Conservation (phyloP, 1,140 invertebrate genomes). For the Mya arenaria region DNA sequence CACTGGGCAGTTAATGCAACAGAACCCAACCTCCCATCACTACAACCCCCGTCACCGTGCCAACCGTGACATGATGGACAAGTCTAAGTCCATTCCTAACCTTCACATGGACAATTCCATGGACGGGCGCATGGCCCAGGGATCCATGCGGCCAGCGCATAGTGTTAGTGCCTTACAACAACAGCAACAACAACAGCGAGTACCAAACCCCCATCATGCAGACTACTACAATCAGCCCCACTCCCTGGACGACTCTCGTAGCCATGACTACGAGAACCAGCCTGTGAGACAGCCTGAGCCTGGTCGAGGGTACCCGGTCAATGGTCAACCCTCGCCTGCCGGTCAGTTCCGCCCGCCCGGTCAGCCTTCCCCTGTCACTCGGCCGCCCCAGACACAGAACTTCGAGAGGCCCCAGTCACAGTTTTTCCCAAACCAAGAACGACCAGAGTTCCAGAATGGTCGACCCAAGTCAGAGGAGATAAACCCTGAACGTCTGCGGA, state of each 20-base stretch:
- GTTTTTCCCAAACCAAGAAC: slow-evolving; percentile 65
- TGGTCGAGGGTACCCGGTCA: slow-evolving; percentile 30
- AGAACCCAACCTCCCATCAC: slow-evolving; percentile 19
- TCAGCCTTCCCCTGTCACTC: slow-evolving; percentile 2
- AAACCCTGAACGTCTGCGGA: slow-evolving; percentile 64
- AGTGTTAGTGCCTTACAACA: slow-evolving; percentile 71
- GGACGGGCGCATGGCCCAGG: slow-evolving; percentile 49
- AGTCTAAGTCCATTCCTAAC: slow-evolving; percentile 76
- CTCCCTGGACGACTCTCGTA: slow-evolving; percentile 56
- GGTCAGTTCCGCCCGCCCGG: slow-evolving; percentile 33
- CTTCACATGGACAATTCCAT: slow-evolving; percentile 72
- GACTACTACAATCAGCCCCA: slow-evolving; percentile 65
- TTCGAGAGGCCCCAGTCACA: slow-evolving; percentile 74
- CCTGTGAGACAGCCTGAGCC: slow-evolving; percentile 56
- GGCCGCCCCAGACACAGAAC: slow-evolving; percentile 55
- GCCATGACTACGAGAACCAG: slow-evolving; percentile 75
- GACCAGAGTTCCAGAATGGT: slow-evolving; percentile 54
- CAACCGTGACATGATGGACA: slow-evolving; percentile 65
- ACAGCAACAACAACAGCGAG: slow-evolving; percentile 43
- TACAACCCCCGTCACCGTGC: slow-evolving; percentile 29
- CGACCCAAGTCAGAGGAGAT: slow-evolving; percentile 76
- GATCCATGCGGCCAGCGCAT: slow-evolving; percentile 68
- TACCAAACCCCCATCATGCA: slow-evolving; percentile 50
- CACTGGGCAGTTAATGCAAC: slow-evolving; percentile 17
- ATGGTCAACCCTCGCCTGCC: slow-evolving; percentile 14